These are phyloP conservation scores for Botia kubotai DNA, from an alignment of 2,797 vertebrate species.

Conservation along the genomic window DNA sequence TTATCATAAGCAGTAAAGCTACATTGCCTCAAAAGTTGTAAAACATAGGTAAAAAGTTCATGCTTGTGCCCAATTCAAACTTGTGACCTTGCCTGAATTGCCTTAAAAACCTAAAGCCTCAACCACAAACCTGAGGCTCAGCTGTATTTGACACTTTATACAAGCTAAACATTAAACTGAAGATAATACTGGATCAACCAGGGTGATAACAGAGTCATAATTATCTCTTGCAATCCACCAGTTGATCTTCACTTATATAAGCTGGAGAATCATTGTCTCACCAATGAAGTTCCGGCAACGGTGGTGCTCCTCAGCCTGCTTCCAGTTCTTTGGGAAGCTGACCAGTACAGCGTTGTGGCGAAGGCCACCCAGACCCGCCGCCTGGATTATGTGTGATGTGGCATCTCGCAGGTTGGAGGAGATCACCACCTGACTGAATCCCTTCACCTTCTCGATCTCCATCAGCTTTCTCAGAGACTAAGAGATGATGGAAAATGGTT, in stretches of 20 bases:
- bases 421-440: constrained; percentile 95
- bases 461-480: constrained; percentile 90
- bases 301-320: constrained; percentile 89
- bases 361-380: constrained; percentile 92
- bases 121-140: neutral
- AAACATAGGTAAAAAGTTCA: neutral
- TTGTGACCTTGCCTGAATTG: neutral
- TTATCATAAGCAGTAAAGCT: constrained; percentile 11
- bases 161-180: neutral
- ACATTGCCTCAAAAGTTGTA: constrained; percentile 1
- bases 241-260: neutral
- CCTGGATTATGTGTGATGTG: constrained; percentile 95
- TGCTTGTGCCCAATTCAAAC: neutral
- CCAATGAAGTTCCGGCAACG: constrained; percentile 94
- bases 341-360: constrained; percentile 96
- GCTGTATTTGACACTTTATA: neutral
- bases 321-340: constrained; percentile 94
- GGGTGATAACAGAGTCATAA: too few relatives aligned
- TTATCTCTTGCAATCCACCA: too few relatives aligned
- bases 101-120: neutral
- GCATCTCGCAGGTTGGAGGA: constrained; percentile 94
- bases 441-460: constrained; percentile 96
- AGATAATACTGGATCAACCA: neutral
- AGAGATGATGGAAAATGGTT: constrained; percentile 10
- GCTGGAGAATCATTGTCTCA: constrained; percentile 60